These are phyloP conservation scores for Chlamydotis undulata DNA, from an alignment of 2,113 vertebrate genomes.

Conservation along the genomic window DNA sequence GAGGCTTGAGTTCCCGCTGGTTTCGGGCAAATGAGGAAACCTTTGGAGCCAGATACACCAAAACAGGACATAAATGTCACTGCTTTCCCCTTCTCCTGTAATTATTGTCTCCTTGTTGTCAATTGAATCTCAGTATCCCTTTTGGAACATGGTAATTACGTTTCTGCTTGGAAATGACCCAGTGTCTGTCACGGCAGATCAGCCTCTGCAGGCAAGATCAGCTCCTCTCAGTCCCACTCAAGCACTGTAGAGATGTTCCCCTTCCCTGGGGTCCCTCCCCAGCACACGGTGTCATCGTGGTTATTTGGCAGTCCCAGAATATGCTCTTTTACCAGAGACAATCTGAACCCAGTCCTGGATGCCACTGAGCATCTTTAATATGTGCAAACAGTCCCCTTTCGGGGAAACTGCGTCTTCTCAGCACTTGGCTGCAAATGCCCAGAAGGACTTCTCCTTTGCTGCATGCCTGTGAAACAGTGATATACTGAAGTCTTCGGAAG, in stretches of 20 bases:
- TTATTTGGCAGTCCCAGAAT: background rate
- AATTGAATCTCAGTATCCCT: background rate
- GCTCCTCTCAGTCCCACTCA: accelerated
- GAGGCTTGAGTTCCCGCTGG: background rate
- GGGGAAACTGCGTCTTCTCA: background rate
- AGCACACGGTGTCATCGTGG: accelerated
- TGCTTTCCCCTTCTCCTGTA: background rate
- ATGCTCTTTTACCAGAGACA: background rate
- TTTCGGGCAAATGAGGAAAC: background rate
- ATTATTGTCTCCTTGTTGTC: background rate
- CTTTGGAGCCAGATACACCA: background rate
- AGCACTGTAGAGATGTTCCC: accelerated
- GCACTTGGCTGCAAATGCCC: background rate
- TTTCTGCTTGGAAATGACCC: background rate
- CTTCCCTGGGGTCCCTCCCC: background rate
- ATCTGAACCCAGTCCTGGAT: background rate
- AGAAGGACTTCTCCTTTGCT: background rate
- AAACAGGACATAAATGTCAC: background rate
- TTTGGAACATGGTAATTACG: background rate
- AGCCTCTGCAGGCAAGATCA: background rate
- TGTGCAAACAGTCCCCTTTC: background rate
- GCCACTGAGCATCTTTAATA: background rate
- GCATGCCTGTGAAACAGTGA: background rate
- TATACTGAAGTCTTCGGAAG: background rate
- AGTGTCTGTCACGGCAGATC: background rate